A percentile compares a stretch with the other conserved stretches of the same genome.
Evolutionary conservation across 2,888 invertebrate species (phyloP).

Genomic region (Agrypnus murinus): DNA sequence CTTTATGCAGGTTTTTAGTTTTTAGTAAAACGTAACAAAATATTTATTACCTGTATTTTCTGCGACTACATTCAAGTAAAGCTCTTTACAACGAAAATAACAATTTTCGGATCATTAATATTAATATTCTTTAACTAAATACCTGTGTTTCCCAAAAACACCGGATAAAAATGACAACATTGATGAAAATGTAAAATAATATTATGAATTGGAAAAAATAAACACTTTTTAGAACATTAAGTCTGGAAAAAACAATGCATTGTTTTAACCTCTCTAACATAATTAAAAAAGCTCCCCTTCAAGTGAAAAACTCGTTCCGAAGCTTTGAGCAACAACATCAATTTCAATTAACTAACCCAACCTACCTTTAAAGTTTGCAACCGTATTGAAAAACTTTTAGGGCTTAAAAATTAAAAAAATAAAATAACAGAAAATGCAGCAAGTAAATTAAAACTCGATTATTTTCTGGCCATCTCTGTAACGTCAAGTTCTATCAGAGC

Average conservation of each 20-base stretch:
- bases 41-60: no score
- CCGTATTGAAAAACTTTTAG: constrained; percentile 1
- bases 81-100: no score
- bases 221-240: not conserved
- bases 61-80: no score
- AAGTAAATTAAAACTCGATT: not conserved
- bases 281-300: constrained; percentile 7
- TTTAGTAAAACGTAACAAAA: no score
- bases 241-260: not conserved
- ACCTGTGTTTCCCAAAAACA: no score
- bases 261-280: not conserved
- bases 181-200: no score
- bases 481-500: not conserved
- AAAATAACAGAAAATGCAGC: not conserved
- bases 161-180: no score
- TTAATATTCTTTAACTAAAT: no score
- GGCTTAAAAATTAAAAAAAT: not conserved
- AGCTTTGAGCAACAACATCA: constrained; percentile 21
- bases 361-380: constrained; percentile 8
- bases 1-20: no score
- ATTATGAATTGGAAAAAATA: no score
- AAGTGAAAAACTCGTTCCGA: not conserved
- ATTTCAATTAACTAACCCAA: constrained; percentile 20
- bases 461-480: not conserved
- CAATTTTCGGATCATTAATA: no score